Percentiles rank a stretch among this genome's conserved stretches.
These are phyloP conservation scores for Bombus fervidus DNA, from an alignment of 1,140 invertebrate species.

Conservation along the genomic window DNA sequence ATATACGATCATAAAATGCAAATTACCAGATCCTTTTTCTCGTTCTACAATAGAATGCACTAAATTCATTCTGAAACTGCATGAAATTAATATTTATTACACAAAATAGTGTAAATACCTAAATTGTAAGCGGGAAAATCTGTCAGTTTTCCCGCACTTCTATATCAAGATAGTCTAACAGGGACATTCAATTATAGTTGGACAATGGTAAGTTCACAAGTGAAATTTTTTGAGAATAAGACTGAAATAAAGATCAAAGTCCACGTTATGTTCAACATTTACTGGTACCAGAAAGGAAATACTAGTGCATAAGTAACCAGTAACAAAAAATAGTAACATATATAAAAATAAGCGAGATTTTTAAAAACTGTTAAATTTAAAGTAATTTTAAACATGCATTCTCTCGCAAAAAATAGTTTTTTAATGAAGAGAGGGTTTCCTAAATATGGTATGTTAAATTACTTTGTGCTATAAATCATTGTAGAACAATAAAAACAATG, in stretches of 20 bases:
- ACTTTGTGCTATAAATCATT: constrained; percentile 6
- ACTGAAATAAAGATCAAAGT: constrained; percentile 8
- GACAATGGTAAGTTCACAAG: background rate
- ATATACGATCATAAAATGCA: constrained; percentile 16
- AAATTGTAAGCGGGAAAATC: constrained; percentile 66
- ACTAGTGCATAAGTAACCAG: background rate
- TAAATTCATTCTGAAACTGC: constrained; percentile 73
- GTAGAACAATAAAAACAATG: background rate
- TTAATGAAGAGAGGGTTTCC: constrained; percentile 25
- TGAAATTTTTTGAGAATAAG: background rate
- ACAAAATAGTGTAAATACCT: constrained; percentile 11
- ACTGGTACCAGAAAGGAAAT: background rate
- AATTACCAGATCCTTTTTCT: constrained; percentile 75
- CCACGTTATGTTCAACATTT: background rate
- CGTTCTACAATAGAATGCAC: constrained; percentile 70
- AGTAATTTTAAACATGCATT: constrained; percentile 40
- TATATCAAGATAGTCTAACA: background rate
- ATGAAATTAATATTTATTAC: constrained; percentile 55
- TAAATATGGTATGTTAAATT: constrained; percentile 54
- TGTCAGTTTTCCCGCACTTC: constrained; percentile 67
- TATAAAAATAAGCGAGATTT: background rate
- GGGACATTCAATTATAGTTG: constrained; percentile 7
- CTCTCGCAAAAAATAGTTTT: constrained; percentile 27
- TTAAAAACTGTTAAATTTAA: background rate
- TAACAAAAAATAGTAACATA: background rate